Percentiles rank a stretch among this genome's conserved stretches.
phyloP scores from a whole-genome alignment of 2,888 invertebrate genomes.

The Cabera pusaria region DNA sequence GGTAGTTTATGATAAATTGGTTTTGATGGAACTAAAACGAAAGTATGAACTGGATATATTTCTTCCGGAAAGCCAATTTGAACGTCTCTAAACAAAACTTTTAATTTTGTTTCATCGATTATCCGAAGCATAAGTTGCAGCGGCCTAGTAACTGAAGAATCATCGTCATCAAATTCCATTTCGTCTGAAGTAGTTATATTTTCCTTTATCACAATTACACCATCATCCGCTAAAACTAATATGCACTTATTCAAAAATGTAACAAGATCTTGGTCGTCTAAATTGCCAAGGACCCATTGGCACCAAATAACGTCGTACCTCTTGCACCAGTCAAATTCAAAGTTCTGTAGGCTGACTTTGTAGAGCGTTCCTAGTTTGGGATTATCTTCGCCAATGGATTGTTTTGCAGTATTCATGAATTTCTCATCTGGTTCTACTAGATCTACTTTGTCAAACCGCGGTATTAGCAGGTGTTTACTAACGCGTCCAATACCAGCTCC shows the following conservation, averaged over 20 bases:
- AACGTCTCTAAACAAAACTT: conserved; percentile 85
- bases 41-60: conserved; percentile 94
- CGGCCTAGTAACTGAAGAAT: conserved; percentile 96
- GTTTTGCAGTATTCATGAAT: conserved; percentile 90
- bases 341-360: conserved; percentile 91
- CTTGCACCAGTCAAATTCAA: conserved; percentile 89
- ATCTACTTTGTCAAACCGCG: conserved; percentile 92
- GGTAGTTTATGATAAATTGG: neutral
- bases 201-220: conserved; percentile 78
- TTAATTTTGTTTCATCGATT: conserved; percentile 87
- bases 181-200: conserved; percentile 88
- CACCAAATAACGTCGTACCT: conserved; percentile 97
- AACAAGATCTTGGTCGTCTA: conserved; percentile 92
- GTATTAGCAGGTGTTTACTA: conserved; percentile 91
- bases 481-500: conserved; percentile 99
- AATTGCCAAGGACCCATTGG: conserved; percentile 97
- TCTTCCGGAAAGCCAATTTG: conserved; percentile 94
- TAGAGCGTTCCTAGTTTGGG: conserved; percentile 86
- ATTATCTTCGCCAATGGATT: conserved; percentile 61
- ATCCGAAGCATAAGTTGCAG: conserved; percentile 83
- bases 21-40: conserved; percentile 85
- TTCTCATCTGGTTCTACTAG: conserved; percentile 94
- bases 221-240: conserved; percentile 46
- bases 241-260: conserved; percentile 87
- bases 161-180: conserved; percentile 89